These are phyloP conservation scores for Heliconius aoede DNA, from an alignment of 2,888 invertebrate species.

Conservation along the genomic window DNA sequence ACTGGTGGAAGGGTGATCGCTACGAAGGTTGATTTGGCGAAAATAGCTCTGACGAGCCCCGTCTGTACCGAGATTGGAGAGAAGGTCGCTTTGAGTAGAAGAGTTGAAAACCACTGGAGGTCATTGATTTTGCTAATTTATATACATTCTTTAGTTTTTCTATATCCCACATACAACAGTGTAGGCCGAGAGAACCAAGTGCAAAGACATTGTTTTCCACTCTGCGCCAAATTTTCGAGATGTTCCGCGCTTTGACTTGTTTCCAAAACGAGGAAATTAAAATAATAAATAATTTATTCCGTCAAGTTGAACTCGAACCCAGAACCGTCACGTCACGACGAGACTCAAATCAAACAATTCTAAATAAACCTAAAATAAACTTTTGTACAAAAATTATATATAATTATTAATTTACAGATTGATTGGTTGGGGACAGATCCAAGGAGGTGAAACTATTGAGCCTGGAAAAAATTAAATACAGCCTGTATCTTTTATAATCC, in stretches of 20 bases:
- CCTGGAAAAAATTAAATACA: slow-evolving; percentile 85
- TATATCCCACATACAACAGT: too few relatives aligned
- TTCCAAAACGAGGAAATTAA: too few relatives aligned
- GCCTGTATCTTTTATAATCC: slow-evolving; percentile 68
- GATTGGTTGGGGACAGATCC: slow-evolving; percentile 99
- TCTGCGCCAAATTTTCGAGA: too few relatives aligned
- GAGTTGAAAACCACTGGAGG: slow-evolving; percentile 99
- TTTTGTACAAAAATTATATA: not conserved
- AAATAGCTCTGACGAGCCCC: slow-evolving; percentile 97
- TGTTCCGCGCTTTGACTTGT: too few relatives aligned
- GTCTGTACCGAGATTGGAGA: slow-evolving; percentile 99
- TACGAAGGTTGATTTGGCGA: slow-evolving; percentile 97
- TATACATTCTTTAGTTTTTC: not conserved
- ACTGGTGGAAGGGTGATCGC: slow-evolving; percentile 98
- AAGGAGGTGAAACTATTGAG: slow-evolving; percentile 97
- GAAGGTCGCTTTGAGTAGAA: slow-evolving; percentile 98
- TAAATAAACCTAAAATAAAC: too few relatives aligned
- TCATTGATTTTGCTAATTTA: slow-evolving; percentile 58
- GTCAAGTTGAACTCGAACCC: too few relatives aligned
- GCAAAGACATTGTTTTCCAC: too few relatives aligned
- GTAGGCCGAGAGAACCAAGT: too few relatives aligned
- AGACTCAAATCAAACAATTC: too few relatives aligned
- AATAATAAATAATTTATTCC: too few relatives aligned
- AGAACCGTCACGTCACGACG: too few relatives aligned
- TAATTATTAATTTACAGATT: slow-evolving; percentile 84